A percentile compares a stretch with the other conserved stretches of the same genome.
Evolutionary conservation across 2,888 invertebrate genomes (phyloP).

Genomic region (Eristalinus sepulchralis): DNA sequence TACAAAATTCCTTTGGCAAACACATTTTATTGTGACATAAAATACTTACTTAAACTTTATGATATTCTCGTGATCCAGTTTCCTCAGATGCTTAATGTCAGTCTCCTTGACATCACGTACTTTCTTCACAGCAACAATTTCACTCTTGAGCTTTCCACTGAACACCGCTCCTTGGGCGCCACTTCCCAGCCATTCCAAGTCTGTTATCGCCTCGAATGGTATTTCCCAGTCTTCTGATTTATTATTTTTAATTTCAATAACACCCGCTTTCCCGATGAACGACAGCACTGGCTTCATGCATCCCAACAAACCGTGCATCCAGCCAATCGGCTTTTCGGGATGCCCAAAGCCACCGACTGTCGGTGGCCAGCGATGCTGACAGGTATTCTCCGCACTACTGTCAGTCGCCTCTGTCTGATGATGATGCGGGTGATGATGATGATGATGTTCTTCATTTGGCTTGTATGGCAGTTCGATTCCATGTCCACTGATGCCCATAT

Average conservation of each 20-base stretch:
- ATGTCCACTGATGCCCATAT: conserved; percentile 79
- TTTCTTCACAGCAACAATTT: conserved; percentile 97
- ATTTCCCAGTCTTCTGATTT: conserved; percentile 95
- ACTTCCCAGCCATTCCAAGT: conserved; percentile 94
- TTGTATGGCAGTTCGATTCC: conserved; percentile 77
- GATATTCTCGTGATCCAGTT: conserved; percentile 97
- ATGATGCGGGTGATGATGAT: conserved; percentile 73
- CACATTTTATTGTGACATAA: background rate
- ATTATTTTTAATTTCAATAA: conserved; percentile 85
- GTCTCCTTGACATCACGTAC: conserved; percentile 95
- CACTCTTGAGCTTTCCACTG: conserved; percentile 90
- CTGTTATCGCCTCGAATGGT: conserved; percentile 93
- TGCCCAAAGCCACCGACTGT: conserved; percentile 80
- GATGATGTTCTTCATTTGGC: conserved; percentile 72
- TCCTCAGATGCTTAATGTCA: conserved; percentile 94
- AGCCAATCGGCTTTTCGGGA: conserved; percentile 83
- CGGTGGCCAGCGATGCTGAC: conserved; percentile 82
- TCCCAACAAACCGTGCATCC: conserved; percentile 92
- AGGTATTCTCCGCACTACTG: conserved; percentile 80
- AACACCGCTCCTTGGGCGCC: conserved; percentile 98
- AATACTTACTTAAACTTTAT: conserved; percentile 84
- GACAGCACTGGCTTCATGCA: conserved; percentile 94
- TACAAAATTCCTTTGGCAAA: background rate
- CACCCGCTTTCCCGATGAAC: conserved; percentile 90
- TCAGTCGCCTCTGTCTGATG: conserved; percentile 78